Conservation (phyloP, 2,113 vertebrate species). For the Malurus alboscapulatus region DNA sequence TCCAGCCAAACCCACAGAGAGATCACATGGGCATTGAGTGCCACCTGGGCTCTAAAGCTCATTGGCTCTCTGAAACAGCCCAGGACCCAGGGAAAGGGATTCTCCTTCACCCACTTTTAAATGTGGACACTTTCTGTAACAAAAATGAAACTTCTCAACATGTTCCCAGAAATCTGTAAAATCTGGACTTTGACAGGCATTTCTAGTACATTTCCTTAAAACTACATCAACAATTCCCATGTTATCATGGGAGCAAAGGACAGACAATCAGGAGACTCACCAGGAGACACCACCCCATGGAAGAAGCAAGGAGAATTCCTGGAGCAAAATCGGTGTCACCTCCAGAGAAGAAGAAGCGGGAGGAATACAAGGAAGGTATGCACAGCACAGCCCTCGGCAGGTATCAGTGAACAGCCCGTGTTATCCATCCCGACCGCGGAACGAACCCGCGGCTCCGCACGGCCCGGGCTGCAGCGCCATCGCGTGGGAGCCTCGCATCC, state of each 20-base stretch:
- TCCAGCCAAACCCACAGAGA: neutral
- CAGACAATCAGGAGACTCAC: too few relatives aligned
- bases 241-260: neutral
- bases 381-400: rapidly evolving
- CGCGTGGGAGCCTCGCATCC: neutral
- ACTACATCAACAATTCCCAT: rapidly evolving
- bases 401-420: rapidly evolving
- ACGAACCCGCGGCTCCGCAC: neutral
- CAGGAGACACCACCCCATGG: neutral
- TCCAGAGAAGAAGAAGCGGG: rapidly evolving
- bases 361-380: rapidly evolving
- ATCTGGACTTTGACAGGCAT: rapidly evolving
- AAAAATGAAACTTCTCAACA: neutral
- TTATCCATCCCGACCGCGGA: rapidly evolving
- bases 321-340: rapidly evolving
- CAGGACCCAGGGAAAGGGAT: neutral
- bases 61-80: neutral
- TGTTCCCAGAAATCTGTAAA: neutral
- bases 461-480: constrained; percentile 36
- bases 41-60: neutral
- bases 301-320: rapidly evolving
- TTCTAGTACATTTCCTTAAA: neutral
- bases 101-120: neutral
- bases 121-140: neutral
- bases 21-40: too few relatives aligned